Conservation (phyloP, 2,797 vertebrate species). For the Lemur catta region DNA sequence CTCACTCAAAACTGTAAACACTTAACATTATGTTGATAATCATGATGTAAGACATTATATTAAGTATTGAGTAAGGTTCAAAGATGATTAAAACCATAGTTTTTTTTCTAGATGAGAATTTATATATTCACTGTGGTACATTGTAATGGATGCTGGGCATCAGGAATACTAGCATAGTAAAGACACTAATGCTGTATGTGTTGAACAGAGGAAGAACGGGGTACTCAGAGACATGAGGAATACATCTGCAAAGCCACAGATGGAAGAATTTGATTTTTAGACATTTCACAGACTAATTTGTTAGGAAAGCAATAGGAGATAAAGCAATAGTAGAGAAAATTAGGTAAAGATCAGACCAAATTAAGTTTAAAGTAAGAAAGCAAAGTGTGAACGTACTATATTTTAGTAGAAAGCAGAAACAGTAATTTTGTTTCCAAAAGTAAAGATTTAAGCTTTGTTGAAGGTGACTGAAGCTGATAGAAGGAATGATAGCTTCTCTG, state of each 20-base stretch:
- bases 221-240: neutral
- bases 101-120: conserved; percentile 14
- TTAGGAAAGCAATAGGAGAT: conserved; percentile 10
- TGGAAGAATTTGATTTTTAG: neutral
- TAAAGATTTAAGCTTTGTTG: neutral
- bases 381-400: neutral
- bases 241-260: neutral
- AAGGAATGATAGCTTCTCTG: neutral
- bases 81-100: neutral
- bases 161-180: neutral
- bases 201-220: neutral
- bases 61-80: neutral
- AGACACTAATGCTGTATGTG: neutral
- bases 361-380: neutral
- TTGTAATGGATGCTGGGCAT: neutral
- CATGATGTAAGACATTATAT: neutral
- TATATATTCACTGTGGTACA: neutral
- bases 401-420: neutral
- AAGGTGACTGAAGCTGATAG: neutral
- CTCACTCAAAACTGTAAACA: neutral
- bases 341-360: conserved; percentile 3
- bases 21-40: neutral
- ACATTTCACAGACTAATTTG: neutral
- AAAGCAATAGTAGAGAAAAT: neutral
- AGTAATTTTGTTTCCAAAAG: conserved; percentile 24